phyloP scores from a whole-genome alignment of 2,113 vertebrate genomes.

The Pygoscelis adeliae region DNA sequence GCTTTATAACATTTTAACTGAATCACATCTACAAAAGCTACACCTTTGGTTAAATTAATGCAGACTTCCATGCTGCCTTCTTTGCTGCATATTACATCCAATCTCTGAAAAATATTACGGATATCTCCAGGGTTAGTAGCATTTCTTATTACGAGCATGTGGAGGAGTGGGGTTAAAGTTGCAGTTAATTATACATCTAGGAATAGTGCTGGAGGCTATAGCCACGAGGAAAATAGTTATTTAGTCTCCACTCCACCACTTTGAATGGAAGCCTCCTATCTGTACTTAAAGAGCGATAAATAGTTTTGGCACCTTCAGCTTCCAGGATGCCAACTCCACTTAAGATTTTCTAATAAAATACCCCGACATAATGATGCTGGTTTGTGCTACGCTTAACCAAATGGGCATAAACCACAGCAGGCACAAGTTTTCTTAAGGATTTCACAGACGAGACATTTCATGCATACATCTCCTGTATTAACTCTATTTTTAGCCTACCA shows the following conservation, averaged over 20 bases:
- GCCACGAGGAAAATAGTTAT: background rate
- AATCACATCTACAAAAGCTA: background rate
- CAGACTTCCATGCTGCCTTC: background rate
- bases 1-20: background rate
- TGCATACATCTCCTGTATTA: background rate
- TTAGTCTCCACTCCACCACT: background rate
- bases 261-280: background rate
- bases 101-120: background rate
- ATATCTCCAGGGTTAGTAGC: background rate
- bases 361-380: background rate
- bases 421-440: background rate
- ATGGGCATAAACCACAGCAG: background rate
- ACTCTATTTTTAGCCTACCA: background rate
- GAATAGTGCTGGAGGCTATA: background rate
- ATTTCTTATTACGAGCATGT: background rate
- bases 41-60: background rate
- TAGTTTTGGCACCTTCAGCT: background rate
- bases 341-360: background rate
- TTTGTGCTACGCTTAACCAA: background rate
- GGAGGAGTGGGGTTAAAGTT: background rate
- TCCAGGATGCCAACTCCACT: background rate
- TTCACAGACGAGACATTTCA: background rate
- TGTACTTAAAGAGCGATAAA: background rate
- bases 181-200: background rate
- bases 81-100: background rate